These are phyloP conservation scores for Eumerus sabulonum DNA, from an alignment of 2,888 invertebrate genomes.

Conservation along the genomic window DNA sequence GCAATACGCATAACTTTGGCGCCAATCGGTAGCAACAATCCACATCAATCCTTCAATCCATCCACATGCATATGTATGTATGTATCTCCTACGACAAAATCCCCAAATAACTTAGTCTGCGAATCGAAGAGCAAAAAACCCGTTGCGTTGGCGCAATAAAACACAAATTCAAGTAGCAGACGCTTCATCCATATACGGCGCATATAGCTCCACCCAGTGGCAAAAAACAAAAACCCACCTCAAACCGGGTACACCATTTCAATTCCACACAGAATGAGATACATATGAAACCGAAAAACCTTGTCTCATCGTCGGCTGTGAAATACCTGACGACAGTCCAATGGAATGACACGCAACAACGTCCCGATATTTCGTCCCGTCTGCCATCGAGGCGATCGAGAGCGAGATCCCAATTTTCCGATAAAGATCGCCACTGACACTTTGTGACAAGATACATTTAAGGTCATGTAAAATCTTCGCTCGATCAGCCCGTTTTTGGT, in stretches of 20 bases:
- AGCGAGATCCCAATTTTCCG: constrained; percentile 68
- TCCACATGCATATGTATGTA: too few species aligned
- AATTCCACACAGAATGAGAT: constrained; percentile 49
- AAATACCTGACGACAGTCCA: constrained; percentile 65
- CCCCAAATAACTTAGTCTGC: constrained; percentile 42
- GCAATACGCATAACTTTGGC: constrained; percentile 15
- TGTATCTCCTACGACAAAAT: constrained; percentile 53
- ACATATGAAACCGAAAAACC: constrained; percentile 29
- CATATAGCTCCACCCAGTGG: constrained; percentile 59
- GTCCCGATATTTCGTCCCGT: constrained; percentile 11
- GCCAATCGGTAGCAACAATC: constrained; percentile 31
- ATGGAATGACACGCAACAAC: constrained; percentile 47
- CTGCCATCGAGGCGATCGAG: constrained; percentile 15
- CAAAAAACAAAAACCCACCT: constrained; percentile 45
- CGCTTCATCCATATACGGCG: constrained; percentile 55
- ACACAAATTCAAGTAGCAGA: constrained; percentile 55
- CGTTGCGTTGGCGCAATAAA: not conserved
- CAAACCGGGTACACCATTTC: constrained; percentile 47
- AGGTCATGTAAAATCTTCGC: constrained; percentile 67
- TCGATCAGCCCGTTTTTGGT: constrained; percentile 66
- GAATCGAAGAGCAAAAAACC: constrained; percentile 2
- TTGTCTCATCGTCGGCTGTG: constrained; percentile 59
- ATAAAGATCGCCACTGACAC: constrained; percentile 69
- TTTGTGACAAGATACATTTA: constrained; percentile 69
- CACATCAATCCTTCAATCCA: constrained; percentile 50